phyloP scores from a whole-genome alignment of 30 jellyfish, hydroid and myxozoan genomes.

The Aurelia coerulea region DNA sequence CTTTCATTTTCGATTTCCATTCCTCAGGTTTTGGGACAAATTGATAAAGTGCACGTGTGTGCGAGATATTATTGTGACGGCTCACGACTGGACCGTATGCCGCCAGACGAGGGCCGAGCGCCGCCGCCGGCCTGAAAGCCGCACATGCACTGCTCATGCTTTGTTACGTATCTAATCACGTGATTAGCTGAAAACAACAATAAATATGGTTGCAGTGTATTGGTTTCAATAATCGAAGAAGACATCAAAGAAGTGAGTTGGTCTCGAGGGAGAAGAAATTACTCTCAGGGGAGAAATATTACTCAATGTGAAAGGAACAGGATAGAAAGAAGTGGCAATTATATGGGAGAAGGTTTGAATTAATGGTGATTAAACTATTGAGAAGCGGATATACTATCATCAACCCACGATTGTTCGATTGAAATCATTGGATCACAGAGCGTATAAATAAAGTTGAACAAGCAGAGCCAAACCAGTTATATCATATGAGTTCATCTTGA shows the following conservation, averaged over 20 bases:
- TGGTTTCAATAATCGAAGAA: constrained; percentile 23
- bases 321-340: constrained; percentile 34
- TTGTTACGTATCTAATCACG: constrained; percentile 55
- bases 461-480: constrained; percentile 37
- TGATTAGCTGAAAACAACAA: constrained; percentile 40
- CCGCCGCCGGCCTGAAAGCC: background rate
- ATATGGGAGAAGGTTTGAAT: constrained; percentile 12
- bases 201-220: constrained; percentile 29
- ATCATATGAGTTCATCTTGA: constrained; percentile 59
- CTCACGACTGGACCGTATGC: no score
- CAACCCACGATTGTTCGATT: constrained; percentile 44
- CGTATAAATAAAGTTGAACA: constrained; percentile 72
- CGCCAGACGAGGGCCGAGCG: no score
- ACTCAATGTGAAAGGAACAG: constrained; percentile 19
- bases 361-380: constrained; percentile 30
- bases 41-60: background rate
- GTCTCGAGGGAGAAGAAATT: constrained; percentile 46
- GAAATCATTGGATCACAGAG: constrained; percentile 59
- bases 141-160: constrained; percentile 27
- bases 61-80: constrained; percentile 1
- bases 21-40: background rate
- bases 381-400: constrained; percentile 42
- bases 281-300: constrained; percentile 43
- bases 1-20: background rate
- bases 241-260: constrained; percentile 15